A percentile compares a stretch with the other conserved stretches of the same genome.
Evolutionary conservation across 23 tunicate genomes (phyloP).

Genomic region (Halocynthia aurantium): DNA sequence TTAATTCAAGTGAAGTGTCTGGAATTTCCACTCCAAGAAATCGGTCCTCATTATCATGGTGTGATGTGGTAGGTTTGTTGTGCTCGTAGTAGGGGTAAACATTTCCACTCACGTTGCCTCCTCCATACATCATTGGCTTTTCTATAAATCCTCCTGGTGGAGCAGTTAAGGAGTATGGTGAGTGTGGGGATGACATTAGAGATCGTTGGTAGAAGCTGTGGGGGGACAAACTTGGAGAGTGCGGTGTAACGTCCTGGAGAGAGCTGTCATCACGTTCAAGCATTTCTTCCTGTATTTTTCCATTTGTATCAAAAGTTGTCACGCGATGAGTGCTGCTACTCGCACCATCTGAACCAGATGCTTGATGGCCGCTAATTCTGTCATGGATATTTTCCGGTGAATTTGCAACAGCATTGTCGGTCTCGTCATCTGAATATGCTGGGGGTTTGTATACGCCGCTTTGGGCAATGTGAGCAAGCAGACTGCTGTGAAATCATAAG

Average conservation of each 20-base stretch:
- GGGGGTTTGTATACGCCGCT: constrained; percentile 18
- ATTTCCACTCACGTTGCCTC: background rate
- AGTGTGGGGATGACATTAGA: background rate
- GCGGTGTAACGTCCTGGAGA: background rate
- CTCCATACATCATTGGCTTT: background rate
- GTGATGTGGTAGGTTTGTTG: background rate
- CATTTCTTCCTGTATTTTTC: constrained; percentile 7
- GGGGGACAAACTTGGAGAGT: background rate
- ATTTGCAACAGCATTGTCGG: background rate
- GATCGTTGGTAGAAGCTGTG: background rate
- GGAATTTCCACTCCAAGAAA: background rate
- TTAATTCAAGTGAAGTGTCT: background rate
- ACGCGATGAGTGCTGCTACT: constrained; percentile 10
- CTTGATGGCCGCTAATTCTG: background rate
- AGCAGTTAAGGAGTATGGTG: background rate
- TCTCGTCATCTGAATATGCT: background rate
- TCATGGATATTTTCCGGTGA: background rate
- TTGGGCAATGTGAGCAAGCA: background rate
- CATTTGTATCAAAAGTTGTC: constrained; percentile 13
- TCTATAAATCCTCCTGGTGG: background rate
- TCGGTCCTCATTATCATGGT: background rate
- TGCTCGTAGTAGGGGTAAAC: constrained; percentile 23
- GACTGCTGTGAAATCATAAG: background rate
- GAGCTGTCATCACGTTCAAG: background rate
- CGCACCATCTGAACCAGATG: background rate